Evolutionary conservation across 2,113 vertebrate species (phyloP).

Genomic region (Atlantisia rogersi): DNA sequence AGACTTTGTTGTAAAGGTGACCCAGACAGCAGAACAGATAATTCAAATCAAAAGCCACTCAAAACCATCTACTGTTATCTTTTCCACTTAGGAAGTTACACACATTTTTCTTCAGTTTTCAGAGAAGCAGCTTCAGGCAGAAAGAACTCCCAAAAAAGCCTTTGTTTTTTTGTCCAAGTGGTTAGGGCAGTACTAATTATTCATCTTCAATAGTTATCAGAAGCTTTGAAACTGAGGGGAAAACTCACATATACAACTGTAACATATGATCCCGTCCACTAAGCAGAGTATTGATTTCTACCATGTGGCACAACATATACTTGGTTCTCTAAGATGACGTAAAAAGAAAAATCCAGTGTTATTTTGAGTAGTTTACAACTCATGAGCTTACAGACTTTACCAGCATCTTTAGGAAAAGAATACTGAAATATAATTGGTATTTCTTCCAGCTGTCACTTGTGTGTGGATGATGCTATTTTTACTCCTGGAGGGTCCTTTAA

Average conservation of each 20-base stretch:
- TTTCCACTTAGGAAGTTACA: neutral
- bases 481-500: neutral
- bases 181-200: neutral
- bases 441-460: conserved; percentile 7
- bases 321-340: neutral
- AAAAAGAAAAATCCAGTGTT: neutral
- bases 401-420: neutral
- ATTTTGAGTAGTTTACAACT: neutral
- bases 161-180: neutral
- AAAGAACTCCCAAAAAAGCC: neutral
- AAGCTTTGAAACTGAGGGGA: neutral
- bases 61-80: neutral
- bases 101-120: neutral
- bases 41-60: neutral
- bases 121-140: neutral
- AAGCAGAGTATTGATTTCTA: neutral
- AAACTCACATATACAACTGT: neutral
- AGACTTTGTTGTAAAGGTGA: neutral
- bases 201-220: neutral
- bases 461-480: neutral
- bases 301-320: neutral
- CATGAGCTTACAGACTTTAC: neutral
- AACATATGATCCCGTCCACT: neutral
- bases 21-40: neutral
- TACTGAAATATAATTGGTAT: neutral